These are phyloP conservation scores for Acrocephalus scirpaceus DNA, from an alignment of 2,797 vertebrate genomes.

Conservation along the genomic window DNA sequence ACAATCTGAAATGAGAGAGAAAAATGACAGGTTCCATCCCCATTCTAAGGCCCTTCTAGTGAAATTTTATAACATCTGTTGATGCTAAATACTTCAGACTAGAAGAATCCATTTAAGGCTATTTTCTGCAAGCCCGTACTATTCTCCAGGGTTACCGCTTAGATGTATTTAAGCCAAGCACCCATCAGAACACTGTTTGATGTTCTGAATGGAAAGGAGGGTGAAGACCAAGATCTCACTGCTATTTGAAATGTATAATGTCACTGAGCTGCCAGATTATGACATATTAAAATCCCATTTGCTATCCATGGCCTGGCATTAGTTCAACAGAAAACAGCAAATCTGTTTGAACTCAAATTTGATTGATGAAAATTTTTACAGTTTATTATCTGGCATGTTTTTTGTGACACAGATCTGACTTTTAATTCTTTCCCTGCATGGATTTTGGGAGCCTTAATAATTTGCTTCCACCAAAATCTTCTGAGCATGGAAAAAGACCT, in stretches of 20 bases:
- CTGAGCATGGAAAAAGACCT: background rate
- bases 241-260: background rate
- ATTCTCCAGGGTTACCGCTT: background rate
- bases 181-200: background rate
- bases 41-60: background rate
- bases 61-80: background rate
- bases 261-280: background rate
- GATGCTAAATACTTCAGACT: conserved; percentile 1
- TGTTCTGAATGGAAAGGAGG: background rate
- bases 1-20: background rate
- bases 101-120: background rate
- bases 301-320: background rate
- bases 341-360: background rate
- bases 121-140: background rate
- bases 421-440: background rate
- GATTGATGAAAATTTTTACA: background rate
- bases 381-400: background rate
- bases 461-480: background rate
- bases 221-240: background rate
- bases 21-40: background rate
- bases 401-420: background rate
- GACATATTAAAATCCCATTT: background rate
- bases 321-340: background rate
- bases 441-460: background rate
- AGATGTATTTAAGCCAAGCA: background rate